phyloP scores from a whole-genome alignment of 1,140 invertebrate genomes.

The Oppia nitens region DNA sequence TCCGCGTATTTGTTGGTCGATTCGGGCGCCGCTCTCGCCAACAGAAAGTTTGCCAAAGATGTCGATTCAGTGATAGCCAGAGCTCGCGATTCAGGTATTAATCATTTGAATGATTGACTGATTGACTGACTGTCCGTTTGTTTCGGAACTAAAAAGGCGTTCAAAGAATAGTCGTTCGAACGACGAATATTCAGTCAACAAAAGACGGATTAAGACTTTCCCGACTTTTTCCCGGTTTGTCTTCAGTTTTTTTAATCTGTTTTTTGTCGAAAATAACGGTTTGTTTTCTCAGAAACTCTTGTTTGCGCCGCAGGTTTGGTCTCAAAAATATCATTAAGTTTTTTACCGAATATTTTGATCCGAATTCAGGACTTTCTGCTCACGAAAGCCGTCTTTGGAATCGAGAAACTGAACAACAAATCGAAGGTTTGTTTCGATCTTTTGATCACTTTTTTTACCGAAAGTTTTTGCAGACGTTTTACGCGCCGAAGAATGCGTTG shows the following conservation, averaged over 20 bases:
- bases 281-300: slow-evolving; percentile 61
- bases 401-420: slow-evolving; percentile 40
- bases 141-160: slow-evolving; percentile 43
- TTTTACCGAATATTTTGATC: slow-evolving; percentile 15
- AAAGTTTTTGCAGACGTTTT: slow-evolving; percentile 37
- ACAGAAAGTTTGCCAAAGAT: slow-evolving; percentile 82
- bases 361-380: slow-evolving; percentile 59
- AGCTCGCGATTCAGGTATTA: slow-evolving; percentile 69
- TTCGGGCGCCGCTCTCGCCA: slow-evolving; percentile 82
- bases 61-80: slow-evolving; percentile 77
- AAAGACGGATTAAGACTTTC: slow-evolving; percentile 64
- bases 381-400: slow-evolving; percentile 87
- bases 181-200: slow-evolving; percentile 66
- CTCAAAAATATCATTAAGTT: not conserved
- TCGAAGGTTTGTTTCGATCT: slow-evolving; percentile 25
- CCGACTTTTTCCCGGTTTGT: slow-evolving; percentile 28
- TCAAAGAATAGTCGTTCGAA: slow-evolving; percentile 84
- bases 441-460: not conserved
- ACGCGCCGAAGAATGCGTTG: slow-evolving; percentile 69
- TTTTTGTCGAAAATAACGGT: not conserved
- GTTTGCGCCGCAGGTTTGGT: slow-evolving; percentile 72
- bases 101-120: not conserved
- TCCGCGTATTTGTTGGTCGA: slow-evolving; percentile 61
- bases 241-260: not conserved
- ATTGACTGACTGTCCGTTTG: not conserved